Percentiles rank a stretch among this genome's conserved stretches.
These are phyloP conservation scores for Phataginus tetradactyla DNA, from an alignment of 2,797 vertebrate species.

Conservation along the genomic window DNA sequence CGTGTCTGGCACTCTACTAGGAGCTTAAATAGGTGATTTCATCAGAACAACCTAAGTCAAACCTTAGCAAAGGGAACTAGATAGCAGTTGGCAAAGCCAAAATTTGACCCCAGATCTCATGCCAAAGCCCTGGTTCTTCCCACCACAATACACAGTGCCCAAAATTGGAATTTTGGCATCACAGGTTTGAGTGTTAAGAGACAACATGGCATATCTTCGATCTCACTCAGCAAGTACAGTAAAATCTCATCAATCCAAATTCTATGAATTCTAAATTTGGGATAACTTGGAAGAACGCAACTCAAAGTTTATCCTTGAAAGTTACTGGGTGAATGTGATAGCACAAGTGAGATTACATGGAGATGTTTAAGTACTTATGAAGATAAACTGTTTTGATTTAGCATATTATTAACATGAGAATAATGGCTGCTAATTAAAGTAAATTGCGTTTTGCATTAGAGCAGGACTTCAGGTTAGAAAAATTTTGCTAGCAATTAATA, in stretches of 20 bases:
- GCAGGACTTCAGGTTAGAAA: constrained; percentile 54
- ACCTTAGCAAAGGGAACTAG: background rate
- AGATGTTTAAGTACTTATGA: background rate
- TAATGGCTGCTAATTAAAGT: background rate
- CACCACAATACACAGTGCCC: constrained; percentile 4
- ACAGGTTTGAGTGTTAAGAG: constrained; percentile 29
- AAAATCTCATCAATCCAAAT: constrained; percentile 71
- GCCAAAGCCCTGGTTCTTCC: constrained; percentile 28
- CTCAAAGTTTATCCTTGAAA: constrained; percentile 9
- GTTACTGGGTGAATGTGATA: constrained; percentile 48
- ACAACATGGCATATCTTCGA: background rate
- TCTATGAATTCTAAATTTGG: background rate
- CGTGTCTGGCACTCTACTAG: background rate
- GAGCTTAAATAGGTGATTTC: constrained; percentile 27
- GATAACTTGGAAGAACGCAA: background rate
- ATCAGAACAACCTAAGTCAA: background rate
- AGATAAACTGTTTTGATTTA: constrained; percentile 21
- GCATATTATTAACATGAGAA: constrained; percentile 32
- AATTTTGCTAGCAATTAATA: constrained; percentile 3
- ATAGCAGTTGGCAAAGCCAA: constrained; percentile 47
- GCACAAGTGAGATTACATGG: constrained; percentile 28
- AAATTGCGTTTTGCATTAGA: constrained; percentile 25
- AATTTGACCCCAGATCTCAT: constrained; percentile 37
- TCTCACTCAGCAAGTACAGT: constrained; percentile 63
- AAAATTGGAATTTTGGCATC: constrained; percentile 29